phyloP scores from a whole-genome alignment of 2,113 vertebrate species.

The Hemichromis elongatus region DNA sequence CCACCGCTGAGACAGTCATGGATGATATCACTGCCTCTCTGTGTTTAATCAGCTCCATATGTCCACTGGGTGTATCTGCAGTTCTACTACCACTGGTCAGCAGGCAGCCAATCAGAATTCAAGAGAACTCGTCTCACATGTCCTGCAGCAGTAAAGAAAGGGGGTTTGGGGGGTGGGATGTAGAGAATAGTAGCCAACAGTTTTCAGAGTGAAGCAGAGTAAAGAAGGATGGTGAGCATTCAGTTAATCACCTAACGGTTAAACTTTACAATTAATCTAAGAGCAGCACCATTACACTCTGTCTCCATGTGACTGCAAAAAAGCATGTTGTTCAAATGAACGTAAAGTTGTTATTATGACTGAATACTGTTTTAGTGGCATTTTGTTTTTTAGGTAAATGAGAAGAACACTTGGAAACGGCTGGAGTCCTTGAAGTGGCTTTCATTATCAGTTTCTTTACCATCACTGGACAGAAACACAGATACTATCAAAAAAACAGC shows the following conservation, averaged over 20 bases:
- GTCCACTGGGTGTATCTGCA: conserved; percentile 26
- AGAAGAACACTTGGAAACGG: background rate
- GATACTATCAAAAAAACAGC: background rate
- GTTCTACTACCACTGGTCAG: conserved; percentile 3
- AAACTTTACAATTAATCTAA: background rate
- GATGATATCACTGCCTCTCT: conserved; percentile 32
- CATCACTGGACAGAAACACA: background rate
- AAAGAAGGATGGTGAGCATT: background rate
- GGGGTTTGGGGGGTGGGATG: background rate
- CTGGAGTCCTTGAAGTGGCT: background rate
- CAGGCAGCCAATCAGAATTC: conserved; percentile 29
- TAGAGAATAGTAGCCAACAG: background rate
- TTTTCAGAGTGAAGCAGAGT: background rate
- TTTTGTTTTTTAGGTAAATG: background rate
- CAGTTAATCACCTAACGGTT: background rate
- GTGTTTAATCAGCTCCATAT: conserved; percentile 50
- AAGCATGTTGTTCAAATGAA: background rate
- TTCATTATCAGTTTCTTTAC: background rate
- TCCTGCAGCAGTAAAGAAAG: background rate
- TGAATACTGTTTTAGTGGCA: background rate
- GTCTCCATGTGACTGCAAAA: background rate
- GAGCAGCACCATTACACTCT: background rate
- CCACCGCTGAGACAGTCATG: background rate
- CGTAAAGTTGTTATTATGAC: background rate
- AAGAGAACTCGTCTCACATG: background rate